phyloP scores from a whole-genome alignment of 2,888 invertebrate genomes.

The Halictus quadricinctus region DNA sequence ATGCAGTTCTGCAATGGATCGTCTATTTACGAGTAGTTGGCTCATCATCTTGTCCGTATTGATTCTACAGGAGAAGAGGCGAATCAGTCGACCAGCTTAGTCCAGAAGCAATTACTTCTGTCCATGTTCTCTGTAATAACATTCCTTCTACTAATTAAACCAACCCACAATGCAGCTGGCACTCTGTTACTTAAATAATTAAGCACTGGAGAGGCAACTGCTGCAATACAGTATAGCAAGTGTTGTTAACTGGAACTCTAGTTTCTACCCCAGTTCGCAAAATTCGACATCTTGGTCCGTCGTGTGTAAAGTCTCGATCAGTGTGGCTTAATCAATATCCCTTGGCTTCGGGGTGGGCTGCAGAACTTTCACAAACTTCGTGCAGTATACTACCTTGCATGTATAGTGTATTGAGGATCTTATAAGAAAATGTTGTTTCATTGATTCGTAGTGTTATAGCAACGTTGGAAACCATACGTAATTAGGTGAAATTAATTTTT shows the following conservation, averaged over 20 bases:
- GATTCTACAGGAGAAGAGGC: neutral
- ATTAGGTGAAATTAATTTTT: neutral
- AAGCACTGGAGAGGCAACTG: neutral
- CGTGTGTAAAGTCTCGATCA: constrained; percentile 2
- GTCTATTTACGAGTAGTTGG: neutral
- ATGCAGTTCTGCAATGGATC: neutral
- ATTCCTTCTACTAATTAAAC: neutral
- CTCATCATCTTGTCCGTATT: neutral
- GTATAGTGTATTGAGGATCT: neutral
- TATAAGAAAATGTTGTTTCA: neutral
- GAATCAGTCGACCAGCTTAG: neutral
- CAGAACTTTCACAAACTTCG: neutral
- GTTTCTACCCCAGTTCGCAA: neutral
- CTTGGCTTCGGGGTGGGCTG: neutral
- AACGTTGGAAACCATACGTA: neutral
- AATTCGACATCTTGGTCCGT: neutral
- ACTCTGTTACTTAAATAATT: neutral
- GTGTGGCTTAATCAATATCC: neutral
- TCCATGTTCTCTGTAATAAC: neutral
- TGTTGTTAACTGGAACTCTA: neutral
- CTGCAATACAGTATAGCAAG: neutral
- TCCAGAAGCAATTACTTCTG: neutral
- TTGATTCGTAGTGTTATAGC: neutral
- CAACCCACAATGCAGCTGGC: neutral
- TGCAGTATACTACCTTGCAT: neutral